phyloP scores from a whole-genome alignment of 1,140 invertebrate species.

The Mercenaria mercenaria region DNA sequence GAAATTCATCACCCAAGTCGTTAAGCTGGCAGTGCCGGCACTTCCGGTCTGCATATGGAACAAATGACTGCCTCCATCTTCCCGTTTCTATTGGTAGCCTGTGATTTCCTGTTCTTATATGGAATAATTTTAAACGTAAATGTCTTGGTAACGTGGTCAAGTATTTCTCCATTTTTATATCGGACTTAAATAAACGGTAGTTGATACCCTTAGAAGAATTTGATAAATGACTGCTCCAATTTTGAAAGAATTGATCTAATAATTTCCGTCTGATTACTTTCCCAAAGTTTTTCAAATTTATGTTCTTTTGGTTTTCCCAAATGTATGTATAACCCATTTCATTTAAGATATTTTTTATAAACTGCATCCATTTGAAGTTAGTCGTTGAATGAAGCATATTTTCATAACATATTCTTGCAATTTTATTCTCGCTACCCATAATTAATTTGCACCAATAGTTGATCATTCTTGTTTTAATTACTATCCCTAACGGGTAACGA shows the following conservation, averaged over 20 bases:
- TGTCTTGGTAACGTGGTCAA: too few species aligned
- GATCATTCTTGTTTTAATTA: neutral
- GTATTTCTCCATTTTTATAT: too few species aligned
- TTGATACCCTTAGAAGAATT: neutral
- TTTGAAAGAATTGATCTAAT: conserved; percentile 23
- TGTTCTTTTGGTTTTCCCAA: conserved; percentile 31
- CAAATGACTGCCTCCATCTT: neutral
- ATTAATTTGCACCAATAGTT: conserved; percentile 24
- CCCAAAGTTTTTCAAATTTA: neutral
- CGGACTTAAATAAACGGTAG: neutral
- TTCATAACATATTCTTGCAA: neutral
- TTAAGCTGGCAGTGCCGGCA: neutral
- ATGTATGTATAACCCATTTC: neutral
- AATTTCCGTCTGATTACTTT: neutral
- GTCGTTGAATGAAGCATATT: neutral
- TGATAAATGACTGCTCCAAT: neutral
- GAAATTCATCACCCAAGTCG: too few species aligned
- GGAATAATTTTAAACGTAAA: neutral
- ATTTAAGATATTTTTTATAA: conserved; percentile 16
- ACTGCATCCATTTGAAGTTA: neutral
- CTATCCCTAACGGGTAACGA: neutral
- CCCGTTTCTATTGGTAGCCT: conserved; percentile 15
- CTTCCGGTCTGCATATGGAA: neutral
- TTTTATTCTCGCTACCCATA: neutral
- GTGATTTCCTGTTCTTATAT: conserved; percentile 26